phyloP scores from a whole-genome alignment of 2,113 vertebrate genomes.

The Asarcornis scutulata region DNA sequence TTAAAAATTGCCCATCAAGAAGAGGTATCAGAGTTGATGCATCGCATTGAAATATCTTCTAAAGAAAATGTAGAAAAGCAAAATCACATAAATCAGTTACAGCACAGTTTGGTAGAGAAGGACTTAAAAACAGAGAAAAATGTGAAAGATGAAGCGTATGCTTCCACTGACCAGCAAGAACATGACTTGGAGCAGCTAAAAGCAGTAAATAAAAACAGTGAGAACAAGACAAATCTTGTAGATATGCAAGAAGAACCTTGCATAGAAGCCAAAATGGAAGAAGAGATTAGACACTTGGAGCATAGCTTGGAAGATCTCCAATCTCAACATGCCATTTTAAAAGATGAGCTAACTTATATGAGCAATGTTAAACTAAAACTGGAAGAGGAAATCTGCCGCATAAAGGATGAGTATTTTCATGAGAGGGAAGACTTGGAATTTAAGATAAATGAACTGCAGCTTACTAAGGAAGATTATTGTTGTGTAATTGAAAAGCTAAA shows the following conservation, averaged over 20 bases:
- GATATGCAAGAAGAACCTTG: background rate
- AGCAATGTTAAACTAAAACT: slow-evolving; percentile 90
- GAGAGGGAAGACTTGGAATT: slow-evolving; percentile 96
- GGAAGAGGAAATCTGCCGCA: slow-evolving; percentile 85
- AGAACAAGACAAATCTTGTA: background rate
- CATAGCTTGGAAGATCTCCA: slow-evolving; percentile 83
- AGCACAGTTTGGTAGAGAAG: slow-evolving; percentile 79
- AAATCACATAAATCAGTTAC: slow-evolving; percentile 78
- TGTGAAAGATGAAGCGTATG: slow-evolving; percentile 65
- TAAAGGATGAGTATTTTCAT: slow-evolving; percentile 88
- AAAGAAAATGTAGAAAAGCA: slow-evolving; percentile 82
- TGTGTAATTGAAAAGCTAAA: slow-evolving; percentile 78
- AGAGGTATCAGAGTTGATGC: slow-evolving; percentile 83
- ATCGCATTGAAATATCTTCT: slow-evolving; percentile 71
- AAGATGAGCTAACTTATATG: slow-evolving; percentile 91
- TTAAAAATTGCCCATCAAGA: slow-evolving; percentile 80
- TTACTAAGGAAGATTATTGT: slow-evolving; percentile 84
- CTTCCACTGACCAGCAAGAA: slow-evolving; percentile 78
- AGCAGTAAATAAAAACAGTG: slow-evolving; percentile 33
- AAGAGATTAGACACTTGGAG: slow-evolving; percentile 77
- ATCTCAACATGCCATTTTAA: slow-evolving; percentile 89
- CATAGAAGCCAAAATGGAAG: slow-evolving; percentile 63
- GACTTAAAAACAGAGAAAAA: slow-evolving; percentile 79
- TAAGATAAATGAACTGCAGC: slow-evolving; percentile 93
- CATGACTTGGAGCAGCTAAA: slow-evolving; percentile 58